These are phyloP conservation scores for Eupelmus urozonus DNA, from an alignment of 2,888 invertebrate genomes.

Conservation along the genomic window DNA sequence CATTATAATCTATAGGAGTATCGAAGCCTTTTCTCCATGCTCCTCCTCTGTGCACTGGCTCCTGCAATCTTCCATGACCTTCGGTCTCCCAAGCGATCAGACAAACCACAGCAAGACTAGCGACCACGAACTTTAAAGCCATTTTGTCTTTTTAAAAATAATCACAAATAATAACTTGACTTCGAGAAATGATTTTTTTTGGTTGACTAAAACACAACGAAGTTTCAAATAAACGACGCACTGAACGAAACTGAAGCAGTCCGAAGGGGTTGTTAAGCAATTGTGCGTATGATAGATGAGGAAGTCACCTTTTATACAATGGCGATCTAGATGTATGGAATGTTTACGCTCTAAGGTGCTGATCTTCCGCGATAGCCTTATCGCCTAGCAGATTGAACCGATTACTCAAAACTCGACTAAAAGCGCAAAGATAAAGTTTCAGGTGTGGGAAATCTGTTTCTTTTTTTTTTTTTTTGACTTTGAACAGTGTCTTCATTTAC, in stretches of 20 bases:
- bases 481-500: too few relatives aligned
- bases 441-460: background rate
- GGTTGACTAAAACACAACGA: too few relatives aligned
- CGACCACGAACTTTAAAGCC: constrained; percentile 5
- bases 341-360: constrained; percentile 45
- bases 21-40: constrained; percentile 79
- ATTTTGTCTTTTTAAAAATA: constrained; percentile 12
- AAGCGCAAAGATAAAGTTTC: constrained; percentile 19
- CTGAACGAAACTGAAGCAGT: too few relatives aligned
- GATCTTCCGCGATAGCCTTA: constrained; percentile 47
- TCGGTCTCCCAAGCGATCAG: constrained; percentile 61
- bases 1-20: constrained; percentile 79
- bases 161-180: too few relatives aligned
- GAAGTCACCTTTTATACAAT: constrained; percentile 41
- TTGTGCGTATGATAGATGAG: background rate
- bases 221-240: too few relatives aligned
- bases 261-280: background rate
- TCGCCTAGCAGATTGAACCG: constrained; percentile 37
- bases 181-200: too few relatives aligned
- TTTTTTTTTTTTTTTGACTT: too few relatives aligned
- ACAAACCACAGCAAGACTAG: constrained; percentile 5
- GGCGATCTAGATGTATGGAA: background rate
- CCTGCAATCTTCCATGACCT: constrained; percentile 80
- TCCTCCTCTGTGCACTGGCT: constrained; percentile 79
- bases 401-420: constrained; percentile 39